A percentile compares a stretch with the other conserved stretches of the same genome.
phyloP scores from a whole-genome alignment of 2,113 vertebrate genomes.

The Delphinapterus leucas region DNA sequence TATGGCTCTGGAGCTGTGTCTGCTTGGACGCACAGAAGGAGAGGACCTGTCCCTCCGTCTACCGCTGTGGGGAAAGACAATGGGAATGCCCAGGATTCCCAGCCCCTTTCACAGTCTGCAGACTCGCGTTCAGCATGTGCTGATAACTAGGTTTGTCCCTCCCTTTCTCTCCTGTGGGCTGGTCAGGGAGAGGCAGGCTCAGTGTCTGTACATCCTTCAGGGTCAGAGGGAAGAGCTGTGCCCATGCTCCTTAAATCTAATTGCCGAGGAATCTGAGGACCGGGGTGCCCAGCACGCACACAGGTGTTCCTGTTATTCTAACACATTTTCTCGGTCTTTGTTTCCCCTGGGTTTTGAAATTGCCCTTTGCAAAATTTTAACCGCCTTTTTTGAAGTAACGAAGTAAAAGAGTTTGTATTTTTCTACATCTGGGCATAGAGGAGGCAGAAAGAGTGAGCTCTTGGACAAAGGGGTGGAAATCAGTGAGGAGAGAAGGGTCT shows the following conservation, averaged over 20 bases:
- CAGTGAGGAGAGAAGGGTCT: background rate
- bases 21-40: background rate
- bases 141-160: background rate
- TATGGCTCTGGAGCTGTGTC: background rate
- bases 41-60: background rate
- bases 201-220: accelerated
- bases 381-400: background rate
- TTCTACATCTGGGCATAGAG: background rate
- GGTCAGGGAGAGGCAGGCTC: background rate
- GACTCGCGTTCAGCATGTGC: background rate
- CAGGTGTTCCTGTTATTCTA: accelerated
- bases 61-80: background rate
- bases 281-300: accelerated
- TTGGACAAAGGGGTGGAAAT: background rate
- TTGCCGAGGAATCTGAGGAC: accelerated
- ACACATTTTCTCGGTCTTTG: accelerated
- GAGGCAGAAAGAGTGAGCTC: background rate
- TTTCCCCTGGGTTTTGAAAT: background rate
- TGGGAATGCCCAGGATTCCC: too few relatives aligned
- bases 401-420: background rate
- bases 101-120: background rate
- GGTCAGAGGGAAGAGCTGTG: accelerated
- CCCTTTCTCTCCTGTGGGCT: background rate
- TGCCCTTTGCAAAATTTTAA: background rate
- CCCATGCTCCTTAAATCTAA: background rate